A percentile compares a stretch with the other conserved stretches of the same genome.
Conservation (phyloP, 2,797 vertebrate species). For the Choloepus didactylus region DNA sequence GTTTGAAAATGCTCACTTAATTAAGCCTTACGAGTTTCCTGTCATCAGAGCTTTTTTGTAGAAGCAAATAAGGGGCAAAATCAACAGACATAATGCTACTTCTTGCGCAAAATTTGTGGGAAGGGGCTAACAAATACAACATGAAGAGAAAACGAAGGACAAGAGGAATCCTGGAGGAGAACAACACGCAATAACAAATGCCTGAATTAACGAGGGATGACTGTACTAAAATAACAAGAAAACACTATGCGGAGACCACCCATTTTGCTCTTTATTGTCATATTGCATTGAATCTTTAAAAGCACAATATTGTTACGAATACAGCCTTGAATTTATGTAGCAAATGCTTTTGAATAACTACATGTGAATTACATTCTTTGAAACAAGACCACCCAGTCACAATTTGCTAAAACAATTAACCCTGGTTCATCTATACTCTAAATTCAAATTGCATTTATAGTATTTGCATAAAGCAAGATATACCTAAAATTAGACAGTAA, state of each 20-base stretch:
- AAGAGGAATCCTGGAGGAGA: not conserved
- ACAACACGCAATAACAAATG: not conserved
- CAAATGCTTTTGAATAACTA: conserved; percentile 19
- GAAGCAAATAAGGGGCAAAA: conserved; percentile 51
- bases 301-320: not conserved
- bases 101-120: conserved; percentile 14
- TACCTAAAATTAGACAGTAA: conserved; percentile 54
- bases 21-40: conserved; percentile 63
- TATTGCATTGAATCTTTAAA: conserved; percentile 14
- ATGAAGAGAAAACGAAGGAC: not conserved
- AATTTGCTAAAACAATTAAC: conserved; percentile 41
- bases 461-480: conserved; percentile 45
- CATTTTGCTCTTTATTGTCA: conserved; percentile 22
- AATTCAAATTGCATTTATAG: conserved; percentile 15
- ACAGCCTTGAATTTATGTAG: not conserved
- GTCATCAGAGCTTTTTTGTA: conserved; percentile 52
- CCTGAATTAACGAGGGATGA: not conserved
- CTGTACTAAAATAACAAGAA: not conserved
- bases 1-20: conserved; percentile 65
- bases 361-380: conserved; percentile 10
- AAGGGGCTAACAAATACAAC: conserved; percentile 8
- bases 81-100: not conserved
- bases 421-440: not conserved
- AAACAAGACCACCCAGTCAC: conserved; percentile 5
- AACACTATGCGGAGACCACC: not conserved